phyloP scores from a whole-genome alignment of 2,888 invertebrate genomes.

The Anarsia innoxiella region DNA sequence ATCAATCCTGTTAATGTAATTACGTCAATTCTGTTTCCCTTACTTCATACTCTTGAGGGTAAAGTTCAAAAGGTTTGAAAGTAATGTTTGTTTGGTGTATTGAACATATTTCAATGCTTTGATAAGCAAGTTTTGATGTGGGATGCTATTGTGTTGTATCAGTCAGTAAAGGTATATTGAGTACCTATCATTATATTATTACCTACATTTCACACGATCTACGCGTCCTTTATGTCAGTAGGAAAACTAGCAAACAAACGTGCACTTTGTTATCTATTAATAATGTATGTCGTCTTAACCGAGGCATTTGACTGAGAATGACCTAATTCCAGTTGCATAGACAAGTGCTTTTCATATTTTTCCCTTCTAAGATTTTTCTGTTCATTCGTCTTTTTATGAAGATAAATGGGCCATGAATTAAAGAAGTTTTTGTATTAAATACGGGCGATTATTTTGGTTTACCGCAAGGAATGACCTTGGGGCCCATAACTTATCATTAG shows the following conservation, averaged over 20 bases:
- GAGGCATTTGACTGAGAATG: constrained; percentile 14
- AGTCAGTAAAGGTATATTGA: no score
- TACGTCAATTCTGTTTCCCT: neutral
- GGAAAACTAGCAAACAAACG: no score
- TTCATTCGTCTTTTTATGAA: constrained; percentile 26
- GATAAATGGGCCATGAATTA: constrained; percentile 28
- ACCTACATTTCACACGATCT: no score
- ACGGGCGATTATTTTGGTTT: constrained; percentile 22
- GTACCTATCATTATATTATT: no score
- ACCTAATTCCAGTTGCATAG: constrained; percentile 27
- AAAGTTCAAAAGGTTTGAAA: no score
- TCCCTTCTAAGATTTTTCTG: constrained; percentile 18
- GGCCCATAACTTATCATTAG: neutral
- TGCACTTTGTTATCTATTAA: constrained; percentile 3
- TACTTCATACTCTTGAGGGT: no score
- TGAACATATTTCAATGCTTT: no score
- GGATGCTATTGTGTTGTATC: no score
- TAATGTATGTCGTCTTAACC: neutral
- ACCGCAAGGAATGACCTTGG: constrained; percentile 27
- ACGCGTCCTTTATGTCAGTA: no score
- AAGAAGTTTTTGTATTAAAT: constrained; percentile 23
- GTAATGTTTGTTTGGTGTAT: no score
- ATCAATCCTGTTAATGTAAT: constrained; percentile 7
- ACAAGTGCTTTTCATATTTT: constrained; percentile 21
- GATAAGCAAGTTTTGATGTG: no score